phyloP scores from a whole-genome alignment of 1,140 invertebrate genomes.

The Apolygus lucorum region DNA sequence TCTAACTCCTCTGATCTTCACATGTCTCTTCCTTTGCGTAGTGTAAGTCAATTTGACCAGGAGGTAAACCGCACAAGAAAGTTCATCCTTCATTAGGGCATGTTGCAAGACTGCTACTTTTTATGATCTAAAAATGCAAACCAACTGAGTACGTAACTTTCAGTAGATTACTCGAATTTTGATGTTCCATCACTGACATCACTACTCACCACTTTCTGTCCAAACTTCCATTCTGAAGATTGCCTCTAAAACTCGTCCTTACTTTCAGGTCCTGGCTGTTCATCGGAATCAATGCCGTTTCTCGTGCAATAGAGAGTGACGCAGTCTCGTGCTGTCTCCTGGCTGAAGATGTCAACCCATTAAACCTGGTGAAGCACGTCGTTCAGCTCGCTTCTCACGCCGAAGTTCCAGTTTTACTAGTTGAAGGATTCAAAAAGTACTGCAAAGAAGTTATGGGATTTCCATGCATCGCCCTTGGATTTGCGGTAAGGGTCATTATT shows the following conservation, averaged over 20 bases:
- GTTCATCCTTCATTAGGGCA: not conserved
- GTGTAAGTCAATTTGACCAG: no score
- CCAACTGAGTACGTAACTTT: not conserved
- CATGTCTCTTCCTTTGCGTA: no score
- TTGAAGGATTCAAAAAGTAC: not conserved
- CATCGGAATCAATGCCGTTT: not conserved
- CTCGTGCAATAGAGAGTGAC: not conserved
- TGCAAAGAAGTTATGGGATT: not conserved
- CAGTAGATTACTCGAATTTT: not conserved
- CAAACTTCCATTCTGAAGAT: not conserved
- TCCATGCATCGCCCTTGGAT: not conserved
- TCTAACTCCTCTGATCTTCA: no score
- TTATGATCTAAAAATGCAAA: not conserved
- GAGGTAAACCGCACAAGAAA: no score
- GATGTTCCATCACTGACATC: not conserved
- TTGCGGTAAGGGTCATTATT: slow-evolving; percentile 2
- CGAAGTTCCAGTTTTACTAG: not conserved
- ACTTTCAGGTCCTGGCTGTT: not conserved
- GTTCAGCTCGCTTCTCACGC: not conserved
- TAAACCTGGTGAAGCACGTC: not conserved
- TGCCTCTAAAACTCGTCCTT: not conserved
- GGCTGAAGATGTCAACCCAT: not conserved
- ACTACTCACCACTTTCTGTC: not conserved
- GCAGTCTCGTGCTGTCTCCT: not conserved
- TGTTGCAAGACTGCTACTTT: not conserved